These are phyloP conservation scores for Sclerurus mexicanus DNA, from an alignment of 2,113 vertebrate species.

Conservation along the genomic window DNA sequence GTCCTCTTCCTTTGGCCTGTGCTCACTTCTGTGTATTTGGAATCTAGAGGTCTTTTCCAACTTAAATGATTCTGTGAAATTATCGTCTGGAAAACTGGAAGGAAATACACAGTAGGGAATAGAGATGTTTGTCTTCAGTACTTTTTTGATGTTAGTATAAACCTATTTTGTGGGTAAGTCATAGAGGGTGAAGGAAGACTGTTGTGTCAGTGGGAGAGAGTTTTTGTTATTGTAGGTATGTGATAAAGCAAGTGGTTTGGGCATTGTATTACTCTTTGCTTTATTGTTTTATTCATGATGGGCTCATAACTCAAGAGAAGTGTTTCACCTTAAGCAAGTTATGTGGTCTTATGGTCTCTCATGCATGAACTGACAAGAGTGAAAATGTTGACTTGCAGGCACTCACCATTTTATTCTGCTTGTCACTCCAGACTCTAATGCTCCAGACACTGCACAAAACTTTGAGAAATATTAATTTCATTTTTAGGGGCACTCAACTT, in stretches of 20 bases:
- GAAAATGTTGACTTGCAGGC: background rate
- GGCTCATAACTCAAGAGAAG: background rate
- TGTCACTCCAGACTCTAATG: background rate
- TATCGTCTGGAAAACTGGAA: background rate
- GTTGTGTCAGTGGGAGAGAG: background rate
- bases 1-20: background rate
- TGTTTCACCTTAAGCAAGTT: background rate
- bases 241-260: background rate
- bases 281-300: background rate
- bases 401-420: background rate
- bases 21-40: background rate
- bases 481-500: background rate
- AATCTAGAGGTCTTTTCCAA: background rate
- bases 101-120: background rate
- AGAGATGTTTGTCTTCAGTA: background rate
- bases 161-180: background rate
- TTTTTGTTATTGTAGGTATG: background rate
- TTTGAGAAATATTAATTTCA: background rate
- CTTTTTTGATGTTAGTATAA: background rate
- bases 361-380: background rate
- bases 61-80: background rate
- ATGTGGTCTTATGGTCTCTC: background rate
- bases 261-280: background rate
- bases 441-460: background rate
- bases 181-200: background rate